phyloP scores from a whole-genome alignment of 2,113 vertebrate species.

The Orcinus orca region DNA sequence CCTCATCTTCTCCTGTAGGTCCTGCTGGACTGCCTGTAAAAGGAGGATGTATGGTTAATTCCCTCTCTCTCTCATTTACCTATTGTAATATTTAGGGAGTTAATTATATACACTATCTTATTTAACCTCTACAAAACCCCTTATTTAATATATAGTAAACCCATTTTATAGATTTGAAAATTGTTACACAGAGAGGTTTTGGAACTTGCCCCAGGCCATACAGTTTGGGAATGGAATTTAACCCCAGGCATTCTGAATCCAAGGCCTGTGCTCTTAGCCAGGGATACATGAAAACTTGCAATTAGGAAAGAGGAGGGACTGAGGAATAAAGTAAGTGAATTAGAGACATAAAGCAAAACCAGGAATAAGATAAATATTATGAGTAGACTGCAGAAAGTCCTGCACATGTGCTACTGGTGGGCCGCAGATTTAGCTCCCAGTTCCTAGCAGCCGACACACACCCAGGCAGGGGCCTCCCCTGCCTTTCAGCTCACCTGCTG shows the following conservation, averaged over 20 bases:
- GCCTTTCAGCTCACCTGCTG: neutral
- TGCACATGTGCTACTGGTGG: accelerated
- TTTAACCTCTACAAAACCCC: neutral
- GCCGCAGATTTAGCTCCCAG: neutral
- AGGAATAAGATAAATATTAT: neutral
- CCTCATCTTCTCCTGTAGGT: neutral
- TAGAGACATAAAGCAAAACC: neutral
- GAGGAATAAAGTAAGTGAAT: neutral
- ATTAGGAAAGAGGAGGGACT: neutral
- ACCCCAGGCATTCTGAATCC: neutral
- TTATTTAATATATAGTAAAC: neutral
- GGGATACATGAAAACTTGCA: neutral
- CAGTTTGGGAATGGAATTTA: neutral
- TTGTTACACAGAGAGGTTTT: neutral
- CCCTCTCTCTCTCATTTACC: neutral
- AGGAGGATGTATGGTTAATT: neutral
- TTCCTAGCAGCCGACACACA: neutral
- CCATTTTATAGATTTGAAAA: conserved; percentile 27
- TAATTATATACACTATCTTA: neutral
- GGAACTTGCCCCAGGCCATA: neutral
- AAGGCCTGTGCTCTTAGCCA: neutral
- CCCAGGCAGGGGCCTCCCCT: neutral
- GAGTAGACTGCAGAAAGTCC: accelerated
- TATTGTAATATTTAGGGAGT: neutral
- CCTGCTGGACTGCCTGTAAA: neutral